phyloP scores from a whole-genome alignment of 1,140 invertebrate species.

The Globodera rostochiensis region DNA sequence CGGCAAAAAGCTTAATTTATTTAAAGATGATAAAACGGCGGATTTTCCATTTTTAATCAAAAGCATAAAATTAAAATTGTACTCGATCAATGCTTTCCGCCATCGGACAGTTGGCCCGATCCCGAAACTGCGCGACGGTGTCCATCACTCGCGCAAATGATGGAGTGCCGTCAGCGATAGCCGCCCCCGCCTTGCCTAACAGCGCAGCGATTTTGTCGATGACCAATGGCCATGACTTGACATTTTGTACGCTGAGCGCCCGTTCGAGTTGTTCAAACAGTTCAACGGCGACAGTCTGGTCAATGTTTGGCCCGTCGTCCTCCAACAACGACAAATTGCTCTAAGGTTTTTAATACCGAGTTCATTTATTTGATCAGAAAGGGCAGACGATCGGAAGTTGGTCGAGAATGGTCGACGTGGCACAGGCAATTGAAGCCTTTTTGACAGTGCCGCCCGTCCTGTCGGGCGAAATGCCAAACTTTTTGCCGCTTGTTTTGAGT shows the following conservation, averaged over 20 bases:
- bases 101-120: conserved; percentile 54
- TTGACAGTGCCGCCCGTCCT: background rate
- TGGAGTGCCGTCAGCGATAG: conserved; percentile 28
- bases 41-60: no score
- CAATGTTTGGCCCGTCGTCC: background rate
- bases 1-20: conserved; percentile 40
- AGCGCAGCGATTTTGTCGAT: conserved; percentile 50
- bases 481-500: conserved; percentile 8
- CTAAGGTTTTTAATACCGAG: background rate
- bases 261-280: conserved; percentile 5
- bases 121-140: conserved; percentile 51
- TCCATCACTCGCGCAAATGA: conserved; percentile 43
- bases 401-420: background rate
- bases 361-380: background rate
- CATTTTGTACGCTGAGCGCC: conserved; percentile 25
- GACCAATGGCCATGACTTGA: conserved; percentile 48
- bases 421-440: background rate
- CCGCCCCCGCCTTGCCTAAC: conserved; percentile 41
- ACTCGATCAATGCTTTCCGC: conserved; percentile 50
- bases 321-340: conserved; percentile 7
- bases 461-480: background rate
- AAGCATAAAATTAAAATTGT: background rate
- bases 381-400: background rate
- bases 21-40: background rate
- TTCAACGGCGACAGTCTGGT: background rate